Evolutionary conservation across 2,797 vertebrate species (phyloP).

Genomic region (Schizopygopsis malacanthus): DNA sequence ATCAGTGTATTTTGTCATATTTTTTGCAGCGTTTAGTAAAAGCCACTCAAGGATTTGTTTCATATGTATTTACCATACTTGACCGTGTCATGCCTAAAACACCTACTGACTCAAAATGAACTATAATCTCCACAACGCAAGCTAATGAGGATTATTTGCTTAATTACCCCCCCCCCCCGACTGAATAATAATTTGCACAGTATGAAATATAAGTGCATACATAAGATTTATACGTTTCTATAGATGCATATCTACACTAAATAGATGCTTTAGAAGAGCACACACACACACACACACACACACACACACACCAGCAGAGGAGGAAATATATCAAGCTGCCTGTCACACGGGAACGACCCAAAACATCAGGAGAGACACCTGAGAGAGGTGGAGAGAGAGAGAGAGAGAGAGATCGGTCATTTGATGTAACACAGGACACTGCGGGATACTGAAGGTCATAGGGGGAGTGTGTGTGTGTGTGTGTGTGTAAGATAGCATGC

Average conservation of each 20-base stretch:
- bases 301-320: neutral
- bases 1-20: neutral
- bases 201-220: neutral
- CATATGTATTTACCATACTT: neutral
- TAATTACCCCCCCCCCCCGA: neutral
- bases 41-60: neutral
- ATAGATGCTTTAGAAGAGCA: neutral
- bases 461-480: conserved; percentile 44
- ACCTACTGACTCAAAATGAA: neutral
- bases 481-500: conserved; percentile 25
- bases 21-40: neutral
- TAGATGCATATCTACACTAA: neutral
- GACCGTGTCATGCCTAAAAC: neutral
- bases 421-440: conserved; percentile 60
- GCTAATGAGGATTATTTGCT: neutral
- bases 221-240: neutral
- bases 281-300: neutral
- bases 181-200: neutral
- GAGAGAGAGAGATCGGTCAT: conserved; percentile 46
- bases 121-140: neutral
- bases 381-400: conserved; percentile 8
- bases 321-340: conserved; percentile 13
- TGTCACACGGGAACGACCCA: conserved; percentile 18
- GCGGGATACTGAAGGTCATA: conserved; percentile 68
- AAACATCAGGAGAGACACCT: conserved; percentile 45